phyloP scores from a whole-genome alignment of 2,797 vertebrate species.

The Tarsius wallacei region DNA sequence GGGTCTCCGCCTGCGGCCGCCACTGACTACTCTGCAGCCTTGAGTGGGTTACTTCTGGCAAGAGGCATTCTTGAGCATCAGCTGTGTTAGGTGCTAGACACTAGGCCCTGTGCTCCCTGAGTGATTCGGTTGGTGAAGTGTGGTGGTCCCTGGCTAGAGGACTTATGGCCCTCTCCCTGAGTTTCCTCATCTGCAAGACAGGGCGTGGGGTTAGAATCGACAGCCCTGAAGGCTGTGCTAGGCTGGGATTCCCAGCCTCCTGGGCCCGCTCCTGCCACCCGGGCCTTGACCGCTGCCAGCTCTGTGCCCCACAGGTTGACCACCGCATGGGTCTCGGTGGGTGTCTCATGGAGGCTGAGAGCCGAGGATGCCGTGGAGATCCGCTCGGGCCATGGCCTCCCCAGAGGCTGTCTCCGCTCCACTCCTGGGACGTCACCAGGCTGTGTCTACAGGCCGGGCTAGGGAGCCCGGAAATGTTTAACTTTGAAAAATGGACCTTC shows the following conservation, averaged over 20 bases:
- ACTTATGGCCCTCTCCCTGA: fast-evolving
- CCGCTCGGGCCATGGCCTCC: fast-evolving
- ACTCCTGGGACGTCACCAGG: background rate
- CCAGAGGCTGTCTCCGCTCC: background rate
- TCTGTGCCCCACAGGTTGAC: fast-evolving
- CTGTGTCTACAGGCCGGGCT: constrained; percentile 26
- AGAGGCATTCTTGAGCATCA: background rate
- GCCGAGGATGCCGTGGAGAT: fast-evolving
- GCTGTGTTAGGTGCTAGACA: background rate
- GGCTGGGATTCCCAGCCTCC: background rate
- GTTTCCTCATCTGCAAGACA: background rate
- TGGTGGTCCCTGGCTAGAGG: too few relatives aligned
- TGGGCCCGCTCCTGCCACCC: too few relatives aligned
- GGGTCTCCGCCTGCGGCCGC: background rate
- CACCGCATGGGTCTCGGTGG: fast-evolving
- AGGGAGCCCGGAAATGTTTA: constrained; percentile 72
- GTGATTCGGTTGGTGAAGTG: too few relatives aligned
- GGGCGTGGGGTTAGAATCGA: background rate
- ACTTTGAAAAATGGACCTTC: constrained; percentile 85
- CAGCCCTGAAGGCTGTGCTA: fast-evolving
- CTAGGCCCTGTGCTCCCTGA: background rate
- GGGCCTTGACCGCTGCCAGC: fast-evolving
- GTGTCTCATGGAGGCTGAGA: background rate
- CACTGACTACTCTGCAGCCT: background rate
- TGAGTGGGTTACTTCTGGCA: too few relatives aligned